Evolutionary conservation across 2,888 invertebrate species (phyloP), one percentile per base, ranked within the genome.

Genomic region (Drosophila monieri): DNA sequence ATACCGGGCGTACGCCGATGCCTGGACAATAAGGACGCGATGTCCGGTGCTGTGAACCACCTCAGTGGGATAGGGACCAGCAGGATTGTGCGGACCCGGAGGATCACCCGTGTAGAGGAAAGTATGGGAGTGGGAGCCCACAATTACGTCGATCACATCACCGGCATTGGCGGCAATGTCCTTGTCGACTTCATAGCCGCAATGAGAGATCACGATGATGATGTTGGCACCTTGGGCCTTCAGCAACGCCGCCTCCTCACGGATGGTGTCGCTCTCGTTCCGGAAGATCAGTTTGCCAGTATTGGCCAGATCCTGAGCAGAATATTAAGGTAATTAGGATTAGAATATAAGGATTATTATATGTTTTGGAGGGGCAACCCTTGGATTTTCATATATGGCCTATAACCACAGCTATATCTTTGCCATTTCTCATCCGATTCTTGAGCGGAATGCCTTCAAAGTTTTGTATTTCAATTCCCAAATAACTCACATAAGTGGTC

Each of bases 91-190:
- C 0, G 94, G 94, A 18, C 93, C 94, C 0, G 94, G 94, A 0
- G 92, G 89, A 1, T 89, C 91, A 0, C 93, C 93, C 6, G 94
- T 94, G 89, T 94, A 97, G 0, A 97, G 93, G 76, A 97, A 94
- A 0, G 95, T 94, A 89, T 97, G 96, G 0, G 96, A 95, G 89
- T 97, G 97, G 0, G 95, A 96, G 5, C 97, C 97, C n/a, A 97
- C 95, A 60, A 97, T 95, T 0, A 97, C 93, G 89, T 97, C 96
- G 55, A 97, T 93, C 32, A 94, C 93, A 0, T 94, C 93, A 2
- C 95, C 93, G 41, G 93, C 94, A 3, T 93, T 92, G 3, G 89
- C 88, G 0, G 97, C 97, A 71, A 97, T 94, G 30, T 92, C 88
- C 92, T 93, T 92, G 78, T 96, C 96, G 18, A 94, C 93, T 2